Evolutionary conservation across 2,888 invertebrate species (phyloP), one percentile per base, ranked within the genome.

Genomic region (Ypsolopha scabrella): DNA sequence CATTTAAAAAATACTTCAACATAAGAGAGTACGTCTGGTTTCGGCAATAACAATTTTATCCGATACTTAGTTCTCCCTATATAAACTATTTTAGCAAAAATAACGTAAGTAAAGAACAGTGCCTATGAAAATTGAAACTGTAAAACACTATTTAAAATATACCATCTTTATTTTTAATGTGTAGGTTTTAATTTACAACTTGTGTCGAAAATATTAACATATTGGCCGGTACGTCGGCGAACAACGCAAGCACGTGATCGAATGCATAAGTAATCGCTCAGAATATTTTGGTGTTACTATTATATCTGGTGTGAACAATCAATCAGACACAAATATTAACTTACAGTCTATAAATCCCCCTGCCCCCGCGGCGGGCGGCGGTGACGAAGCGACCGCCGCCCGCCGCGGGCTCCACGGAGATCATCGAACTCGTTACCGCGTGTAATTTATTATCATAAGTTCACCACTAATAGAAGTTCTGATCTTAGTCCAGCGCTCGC

Each of bases 371-470:
- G 67, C 69, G 68, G 71, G 76, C 74, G 76, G 64, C 73, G 70
- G 71, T 59, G 59, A 59, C 60, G 66, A 65, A 63, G 60, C 61
- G 61, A 56, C 59, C 9, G 60, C 61, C 55, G 52, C 57, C 63
- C 66, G 62, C 70, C 75, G 72, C 75, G 72, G 70, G 68, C 56
- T 43, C 41, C 69, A 59, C 76, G 64, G 65, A 62, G 65, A 69
- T 72, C 75, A 64, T 72, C 70, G 70, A 68, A 68, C 72, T 75
- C 67, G 72, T 68, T 74, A 75, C 74, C 79, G 75, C 76, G 67
- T 70, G 68, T 70, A 70, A 76, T 76, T 80, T 80, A 83, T 82
- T 82, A 82, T 86, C 77, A 83, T 82, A 85, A 83, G 79, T 82
- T 76, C 76, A 78, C 75, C 80, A 82, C 85, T 85, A 83, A 77